Evolutionary conservation across 2,888 invertebrate species (phyloP).

Genomic region (Eupithecia tripunctaria): DNA sequence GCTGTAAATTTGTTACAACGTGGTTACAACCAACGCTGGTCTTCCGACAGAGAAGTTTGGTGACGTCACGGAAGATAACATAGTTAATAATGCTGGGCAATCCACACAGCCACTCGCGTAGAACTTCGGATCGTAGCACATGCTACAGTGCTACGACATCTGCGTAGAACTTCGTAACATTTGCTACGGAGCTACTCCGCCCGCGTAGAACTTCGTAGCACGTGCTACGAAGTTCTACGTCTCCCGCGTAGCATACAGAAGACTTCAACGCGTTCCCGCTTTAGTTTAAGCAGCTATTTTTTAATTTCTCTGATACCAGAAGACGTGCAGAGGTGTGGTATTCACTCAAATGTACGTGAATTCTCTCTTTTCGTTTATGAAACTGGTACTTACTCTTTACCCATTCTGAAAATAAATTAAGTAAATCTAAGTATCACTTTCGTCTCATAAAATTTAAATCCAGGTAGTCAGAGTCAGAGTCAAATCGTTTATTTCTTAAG

Average conservation of each 20-base stretch:
- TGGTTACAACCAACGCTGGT: too few species aligned
- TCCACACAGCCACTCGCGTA: background rate
- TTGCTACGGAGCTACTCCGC: too few species aligned
- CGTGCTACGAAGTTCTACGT: background rate
- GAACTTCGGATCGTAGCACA: too few species aligned
- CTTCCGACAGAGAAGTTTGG: too few species aligned
- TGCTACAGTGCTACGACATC: background rate
- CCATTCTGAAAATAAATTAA: slow-evolving; percentile 5
- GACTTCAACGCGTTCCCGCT: background rate
- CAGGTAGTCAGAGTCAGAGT: too few species aligned
- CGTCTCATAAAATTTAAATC: too few species aligned
- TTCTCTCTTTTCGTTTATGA: background rate
- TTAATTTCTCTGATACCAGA: background rate
- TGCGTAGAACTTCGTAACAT: background rate
- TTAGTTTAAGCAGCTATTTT: background rate
- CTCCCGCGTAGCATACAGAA: background rate
- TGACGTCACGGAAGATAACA: too few species aligned
- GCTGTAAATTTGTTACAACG: too few species aligned
- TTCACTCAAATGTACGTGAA: background rate
- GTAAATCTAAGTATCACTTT: background rate
- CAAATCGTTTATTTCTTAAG: too few species aligned
- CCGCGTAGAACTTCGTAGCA: background rate
- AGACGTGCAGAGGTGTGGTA: background rate
- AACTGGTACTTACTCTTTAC: slow-evolving; percentile 6
- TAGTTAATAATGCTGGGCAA: background rate